Evolutionary conservation across 2,888 invertebrate species (phyloP), one percentile per base, ranked within the genome.

Genomic region (Oscheius sp.): DNA sequence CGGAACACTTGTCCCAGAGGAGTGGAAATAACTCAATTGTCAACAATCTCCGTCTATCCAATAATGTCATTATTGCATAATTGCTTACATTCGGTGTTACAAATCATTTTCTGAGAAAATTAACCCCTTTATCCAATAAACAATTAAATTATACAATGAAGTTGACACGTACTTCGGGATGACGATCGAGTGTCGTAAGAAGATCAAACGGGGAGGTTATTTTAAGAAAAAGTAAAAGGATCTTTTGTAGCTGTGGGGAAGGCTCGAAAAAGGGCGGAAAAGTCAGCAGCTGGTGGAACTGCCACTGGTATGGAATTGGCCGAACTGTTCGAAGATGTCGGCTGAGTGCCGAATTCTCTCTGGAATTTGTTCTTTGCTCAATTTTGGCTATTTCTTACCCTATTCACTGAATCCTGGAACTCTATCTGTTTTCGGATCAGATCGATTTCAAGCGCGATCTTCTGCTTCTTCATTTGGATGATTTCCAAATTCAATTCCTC

Each of bases 401-500:
- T 61, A 18, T 13, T 13, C 5, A 61, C 21, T 13, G 41, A 21
- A 6, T 61, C 61, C 25, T 61, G 61, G 45, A 41, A 61, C 21
- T 61, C n/a, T 18, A 61, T 61, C 45, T 61, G 61, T 21, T 61
- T 61, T 21, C 41, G 41, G 5, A 61, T 41, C 9, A 61, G 43
- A 12, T 61, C 61, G 21, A 61, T 45, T n/a, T 61, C 61, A 2
- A 61, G 43, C 43, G 29, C 61, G 13, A 61, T n/a, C 43, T 61
- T 61, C 0, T 23, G n/a, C 21, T 61, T 61, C 13, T 41, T 61
- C 18, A 61, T 35, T 18, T 21, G 13, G 12, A 16, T 43, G 12
- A 61, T 43, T 5, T 23, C 43, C n/a, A 61, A 12, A 43, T 61
- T 41, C 12, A 58, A 7, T 27, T 58, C 27, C 5, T 49, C 49